Conservation (phyloP, 2,888 invertebrate genomes). For the Apoderus coryli region DNA sequence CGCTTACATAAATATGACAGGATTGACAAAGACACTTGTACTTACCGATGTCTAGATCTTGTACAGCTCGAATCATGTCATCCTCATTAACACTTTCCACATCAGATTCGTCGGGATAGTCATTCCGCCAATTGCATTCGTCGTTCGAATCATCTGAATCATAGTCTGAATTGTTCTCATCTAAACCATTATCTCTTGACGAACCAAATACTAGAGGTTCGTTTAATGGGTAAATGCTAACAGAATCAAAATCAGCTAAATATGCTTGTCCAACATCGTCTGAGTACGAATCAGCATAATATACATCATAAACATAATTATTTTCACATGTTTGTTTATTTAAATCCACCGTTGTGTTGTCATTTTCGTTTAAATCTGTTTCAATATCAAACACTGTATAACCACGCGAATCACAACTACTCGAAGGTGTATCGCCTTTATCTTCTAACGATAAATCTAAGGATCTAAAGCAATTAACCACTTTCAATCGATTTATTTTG, state of each 20-base stretch:
- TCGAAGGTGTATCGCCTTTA: slow-evolving; percentile 18
- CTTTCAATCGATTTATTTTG: slow-evolving; percentile 40
- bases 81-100: slow-evolving; percentile 43
- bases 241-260: slow-evolving; percentile 29
- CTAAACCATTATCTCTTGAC: slow-evolving; percentile 23
- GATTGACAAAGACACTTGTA: no score
- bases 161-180: slow-evolving; percentile 31
- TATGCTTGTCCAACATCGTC: slow-evolving; percentile 33
- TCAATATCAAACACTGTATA: slow-evolving; percentile 45
- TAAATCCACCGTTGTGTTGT: slow-evolving; percentile 14
- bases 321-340: slow-evolving; percentile 13
- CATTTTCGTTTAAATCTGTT: slow-evolving; percentile 23
- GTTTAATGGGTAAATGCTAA: slow-evolving; percentile 31
- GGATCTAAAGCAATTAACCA: slow-evolving; percentile 43
- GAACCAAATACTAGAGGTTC: slow-evolving; percentile 31
- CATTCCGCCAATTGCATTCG: slow-evolving; percentile 63
- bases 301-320: slow-evolving; percentile 47
- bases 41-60: no score
- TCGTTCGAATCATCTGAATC: slow-evolving; percentile 63
- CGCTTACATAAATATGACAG: no score
- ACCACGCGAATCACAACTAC: slow-evolving; percentile 24
- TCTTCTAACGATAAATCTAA: slow-evolving; percentile 20
- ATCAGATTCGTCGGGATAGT: slow-evolving; percentile 51
- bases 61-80: slow-evolving; percentile 37
- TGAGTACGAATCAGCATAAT: slow-evolving; percentile 41